Percentiles rank a stretch among this genome's conserved stretches.
phyloP scores from a whole-genome alignment of 2,888 invertebrate genomes.

The Drosophila yooni region DNA sequence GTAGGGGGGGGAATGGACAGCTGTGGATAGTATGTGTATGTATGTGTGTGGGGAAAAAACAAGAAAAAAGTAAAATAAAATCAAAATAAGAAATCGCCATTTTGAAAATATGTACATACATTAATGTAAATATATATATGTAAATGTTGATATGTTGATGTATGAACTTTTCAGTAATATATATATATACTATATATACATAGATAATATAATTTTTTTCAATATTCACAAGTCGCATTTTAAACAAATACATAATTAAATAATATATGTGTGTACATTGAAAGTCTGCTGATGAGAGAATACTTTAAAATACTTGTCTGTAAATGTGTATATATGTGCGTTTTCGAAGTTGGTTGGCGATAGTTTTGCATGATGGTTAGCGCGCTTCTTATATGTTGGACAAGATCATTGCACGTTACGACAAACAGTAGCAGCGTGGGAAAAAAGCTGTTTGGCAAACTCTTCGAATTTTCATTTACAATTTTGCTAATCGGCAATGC shows the following conservation, averaged over 20 bases:
- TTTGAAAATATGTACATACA: neutral
- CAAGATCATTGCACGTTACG: neutral
- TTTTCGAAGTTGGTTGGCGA: neutral
- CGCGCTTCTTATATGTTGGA: neutral
- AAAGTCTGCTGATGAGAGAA: neutral
- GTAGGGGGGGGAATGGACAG: neutral
- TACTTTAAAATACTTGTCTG: neutral
- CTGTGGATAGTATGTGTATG: neutral
- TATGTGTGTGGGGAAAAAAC: neutral
- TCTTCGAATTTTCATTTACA: neutral
- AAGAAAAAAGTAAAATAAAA: neutral
- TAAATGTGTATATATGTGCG: neutral
- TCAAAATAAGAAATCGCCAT: neutral
- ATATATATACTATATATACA: neutral
- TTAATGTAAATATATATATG: conserved; percentile 1
- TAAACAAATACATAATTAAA: neutral
- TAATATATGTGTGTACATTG: neutral
- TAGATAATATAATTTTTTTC: neutral
- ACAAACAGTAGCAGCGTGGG: neutral
- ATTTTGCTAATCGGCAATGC: neutral
- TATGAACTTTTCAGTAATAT: neutral
- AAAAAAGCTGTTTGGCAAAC: neutral
- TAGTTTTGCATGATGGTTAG: neutral
- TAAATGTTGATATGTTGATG: neutral
- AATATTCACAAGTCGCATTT: neutral